A percentile compares a stretch with the other conserved stretches of the same genome.
Conservation (phyloP, 2,113 vertebrate genomes). For the Cairina moschata region DNA sequence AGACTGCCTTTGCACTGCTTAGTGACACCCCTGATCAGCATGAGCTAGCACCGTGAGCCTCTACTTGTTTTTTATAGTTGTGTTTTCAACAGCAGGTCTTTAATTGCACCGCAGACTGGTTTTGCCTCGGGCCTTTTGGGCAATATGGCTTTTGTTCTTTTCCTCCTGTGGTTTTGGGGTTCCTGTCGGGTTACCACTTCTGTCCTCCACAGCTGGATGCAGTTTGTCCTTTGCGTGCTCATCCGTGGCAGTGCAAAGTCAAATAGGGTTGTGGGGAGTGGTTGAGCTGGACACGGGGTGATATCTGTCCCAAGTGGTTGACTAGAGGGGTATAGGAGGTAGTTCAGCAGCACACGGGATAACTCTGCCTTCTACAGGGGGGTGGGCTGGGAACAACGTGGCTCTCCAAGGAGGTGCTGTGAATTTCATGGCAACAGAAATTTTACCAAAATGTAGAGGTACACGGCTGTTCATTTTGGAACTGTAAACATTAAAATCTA, state of each 20-base stretch:
- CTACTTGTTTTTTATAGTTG: not conserved
- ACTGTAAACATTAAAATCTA: not conserved
- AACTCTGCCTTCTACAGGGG: not conserved
- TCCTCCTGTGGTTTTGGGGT: not conserved
- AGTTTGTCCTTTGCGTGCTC: not conserved
- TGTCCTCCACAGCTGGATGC: not conserved
- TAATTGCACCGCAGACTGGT: not conserved
- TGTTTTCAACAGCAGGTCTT: not conserved
- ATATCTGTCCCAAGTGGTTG: not conserved
- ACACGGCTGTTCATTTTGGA: not conserved
- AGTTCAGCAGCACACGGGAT: not conserved
- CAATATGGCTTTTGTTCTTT: not conserved
- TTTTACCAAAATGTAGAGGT: not conserved
- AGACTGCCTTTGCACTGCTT: not conserved
- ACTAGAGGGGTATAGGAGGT: not conserved
- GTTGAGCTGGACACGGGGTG: not conserved
- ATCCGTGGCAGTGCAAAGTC: not conserved
- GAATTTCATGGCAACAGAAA: not conserved
- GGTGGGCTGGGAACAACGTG: too few species aligned
- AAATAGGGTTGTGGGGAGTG: not conserved
- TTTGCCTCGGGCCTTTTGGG: not conserved
- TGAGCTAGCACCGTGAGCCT: not conserved
- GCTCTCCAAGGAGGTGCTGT: not conserved
- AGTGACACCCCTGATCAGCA: not conserved
- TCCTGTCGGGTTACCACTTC: not conserved